Conservation (phyloP, 1,140 invertebrate genomes). For the Heliconius melpomene region DNA sequence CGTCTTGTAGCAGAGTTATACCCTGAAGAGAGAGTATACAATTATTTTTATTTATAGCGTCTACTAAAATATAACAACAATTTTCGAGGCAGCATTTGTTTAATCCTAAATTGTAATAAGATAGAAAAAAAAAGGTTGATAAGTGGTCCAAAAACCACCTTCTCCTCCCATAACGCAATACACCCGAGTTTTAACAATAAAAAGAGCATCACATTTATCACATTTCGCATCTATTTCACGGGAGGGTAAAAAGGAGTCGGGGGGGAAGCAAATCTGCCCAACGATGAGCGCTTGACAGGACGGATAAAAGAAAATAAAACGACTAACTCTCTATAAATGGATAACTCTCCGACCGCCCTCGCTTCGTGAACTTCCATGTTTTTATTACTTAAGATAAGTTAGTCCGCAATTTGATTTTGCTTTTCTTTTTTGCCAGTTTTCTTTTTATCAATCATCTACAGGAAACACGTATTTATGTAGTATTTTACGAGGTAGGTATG, state of each 20-base stretch:
- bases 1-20: constrained; percentile 85
- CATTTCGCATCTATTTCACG: constrained; percentile 79
- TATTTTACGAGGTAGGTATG: neutral
- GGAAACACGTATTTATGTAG: neutral
- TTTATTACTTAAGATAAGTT: constrained; percentile 52
- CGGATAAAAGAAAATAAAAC: constrained; percentile 78
- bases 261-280: constrained; percentile 57
- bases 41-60: constrained; percentile 5
- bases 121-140: constrained; percentile 69
- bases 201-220: constrained; percentile 80
- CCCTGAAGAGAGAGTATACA: constrained; percentile 71
- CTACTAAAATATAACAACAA: neutral
- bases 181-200: constrained; percentile 70
- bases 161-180: constrained; percentile 61
- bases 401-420: constrained; percentile 52
- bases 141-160: constrained; percentile 49
- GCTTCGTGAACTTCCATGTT: constrained; percentile 65
- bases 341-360: constrained; percentile 72
- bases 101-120: neutral
- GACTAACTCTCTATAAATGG: constrained; percentile 76
- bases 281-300: constrained; percentile 66
- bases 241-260: constrained; percentile 66
- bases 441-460: neutral
- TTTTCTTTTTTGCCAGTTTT: constrained; percentile 36
- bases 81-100: neutral